Conservation (phyloP, 2,797 vertebrate species). For the Sebastes vulpes region DNA sequence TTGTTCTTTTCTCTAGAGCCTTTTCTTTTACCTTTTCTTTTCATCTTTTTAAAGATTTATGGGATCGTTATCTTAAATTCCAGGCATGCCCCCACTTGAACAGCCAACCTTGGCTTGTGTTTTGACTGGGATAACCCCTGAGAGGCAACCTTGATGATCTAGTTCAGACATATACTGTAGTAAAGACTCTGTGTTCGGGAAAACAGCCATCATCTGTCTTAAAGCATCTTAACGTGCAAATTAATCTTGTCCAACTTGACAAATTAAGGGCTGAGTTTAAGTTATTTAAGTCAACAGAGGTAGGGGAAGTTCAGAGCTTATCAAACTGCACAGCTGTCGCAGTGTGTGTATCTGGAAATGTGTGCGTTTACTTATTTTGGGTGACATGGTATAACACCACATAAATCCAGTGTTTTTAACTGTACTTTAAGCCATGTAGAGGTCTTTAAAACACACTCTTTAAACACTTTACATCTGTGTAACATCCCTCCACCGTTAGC, state of each 20-base stretch:
- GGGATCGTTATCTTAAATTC: slow-evolving; percentile 59
- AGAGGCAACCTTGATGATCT: slow-evolving; percentile 31
- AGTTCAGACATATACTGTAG: slow-evolving; percentile 4
- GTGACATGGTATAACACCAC: not conserved
- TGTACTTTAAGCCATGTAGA: not conserved
- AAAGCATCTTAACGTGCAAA: not conserved
- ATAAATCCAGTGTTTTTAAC: not conserved
- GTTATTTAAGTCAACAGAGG: no score
- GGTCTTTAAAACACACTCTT: not conserved
- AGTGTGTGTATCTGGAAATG: not conserved
- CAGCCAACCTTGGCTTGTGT: slow-evolving; percentile 31
- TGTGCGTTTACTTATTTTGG: not conserved
- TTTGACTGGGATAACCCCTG: slow-evolving; percentile 55
- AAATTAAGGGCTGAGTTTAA: not conserved
- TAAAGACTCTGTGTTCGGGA: not conserved
- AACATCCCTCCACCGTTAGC: not conserved
- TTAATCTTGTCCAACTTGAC: not conserved
- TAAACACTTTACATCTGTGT: not conserved
- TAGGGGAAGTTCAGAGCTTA: not conserved
- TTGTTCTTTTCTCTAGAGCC: slow-evolving; percentile 35
- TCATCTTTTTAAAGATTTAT: slow-evolving; percentile 33
- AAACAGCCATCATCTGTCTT: not conserved
- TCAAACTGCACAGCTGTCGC: not conserved
- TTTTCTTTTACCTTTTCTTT: slow-evolving; percentile 40
- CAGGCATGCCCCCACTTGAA: slow-evolving; percentile 61